Base-by-base conservation (phyloP, 2,113 vertebrate genomes). In the Galeopterus variegatus region DNA sequence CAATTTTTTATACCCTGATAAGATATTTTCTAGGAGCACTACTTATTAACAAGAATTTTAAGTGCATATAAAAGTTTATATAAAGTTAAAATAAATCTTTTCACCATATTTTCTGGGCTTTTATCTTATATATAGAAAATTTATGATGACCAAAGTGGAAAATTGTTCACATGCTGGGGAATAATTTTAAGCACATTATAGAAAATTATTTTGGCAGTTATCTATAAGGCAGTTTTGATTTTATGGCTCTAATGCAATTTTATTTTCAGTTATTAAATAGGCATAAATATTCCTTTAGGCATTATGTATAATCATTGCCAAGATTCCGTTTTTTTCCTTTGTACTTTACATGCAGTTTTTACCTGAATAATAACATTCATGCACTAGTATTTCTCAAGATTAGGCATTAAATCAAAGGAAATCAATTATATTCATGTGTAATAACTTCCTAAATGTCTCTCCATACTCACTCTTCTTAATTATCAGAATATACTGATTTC, bases 221-320 rank as follows among this genome's bases (percentile, higher is more conserved):
- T 67, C 87, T n/a, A 41, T 80, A 88, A 69, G 69, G 24, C 18
- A 95, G 41, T 15, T 87, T 65, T 65, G 41, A 50, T 93, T 85
- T 82, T 62, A 60, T 58, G n/a, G 19, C n/a, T 45, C 19, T 18
- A 56, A 83, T 84, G 33, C 41, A 36, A 84, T 60, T 91, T 84
- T 88, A 88, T 88, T 95, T 97, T 95, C 15, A 54, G 5, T 87
- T 54, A 73, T 17, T 90, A 72, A 41, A 83, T 58, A 88, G 13
- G 5, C 24, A 62, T 82, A 87, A 64, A 18, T 94, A 85, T 62
- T 79, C 18, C 41, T 83, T 88, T 50, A 73, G 60, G 17, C 54
- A 52, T 33, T 80, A 65, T 45, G 6, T 19, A 88, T 62, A 84
- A 67, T 83, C 19, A 81, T 80, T 17, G 86, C 77, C 19, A 97